Evolutionary conservation across 2,888 invertebrate genomes (phyloP), one percentile per base, ranked within the genome.

Genomic region (Resseliella maxima): DNA sequence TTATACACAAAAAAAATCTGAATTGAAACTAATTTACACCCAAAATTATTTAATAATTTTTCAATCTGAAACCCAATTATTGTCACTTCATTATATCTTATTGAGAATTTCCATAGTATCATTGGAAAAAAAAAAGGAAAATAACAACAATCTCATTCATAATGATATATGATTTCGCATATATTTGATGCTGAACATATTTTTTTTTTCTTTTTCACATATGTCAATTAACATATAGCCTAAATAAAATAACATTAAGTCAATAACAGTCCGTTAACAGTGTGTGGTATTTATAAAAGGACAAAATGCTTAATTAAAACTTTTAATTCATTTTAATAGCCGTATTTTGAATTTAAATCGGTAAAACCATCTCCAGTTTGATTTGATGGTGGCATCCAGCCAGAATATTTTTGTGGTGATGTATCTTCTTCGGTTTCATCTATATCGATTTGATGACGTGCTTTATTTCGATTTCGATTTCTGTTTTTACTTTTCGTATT

Each of bases 311-410:
- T 59, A 59, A n/a, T 59, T 59, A 24, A 15, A 59, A 59, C n/a
- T n/a, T n/a, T 59, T 6, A 64, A 27, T 35, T 1, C 1, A 72
- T 35, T 1, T 93, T 90, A 96, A 90, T 96, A 96, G 27, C 96
- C 96, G 90, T 93, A 94, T 91, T 95, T 96, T 54, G 94, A 94
- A 91, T 96, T 96, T 54, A 96, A 92, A 88, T 92, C 92, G 0
- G 96, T 96, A 88, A 93, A 92, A 6, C 96, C 96, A 91, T 96
- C 96, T 0, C 96, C 96, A 83, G 92, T 92, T 91, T 96, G 96
- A 89, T 93, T 92, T 88, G 91, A 89, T 0, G 96, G 96, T 3
- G 96, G 96, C 64, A 95, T 90, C 96, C 97, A 96, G 89, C 94
- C 94, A 12, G 94, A 94, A 90, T 95, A 96, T 89, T 95, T 94